Base-by-base conservation (phyloP, 2,888 invertebrate genomes). In the Drosophila basisetae region DNA sequence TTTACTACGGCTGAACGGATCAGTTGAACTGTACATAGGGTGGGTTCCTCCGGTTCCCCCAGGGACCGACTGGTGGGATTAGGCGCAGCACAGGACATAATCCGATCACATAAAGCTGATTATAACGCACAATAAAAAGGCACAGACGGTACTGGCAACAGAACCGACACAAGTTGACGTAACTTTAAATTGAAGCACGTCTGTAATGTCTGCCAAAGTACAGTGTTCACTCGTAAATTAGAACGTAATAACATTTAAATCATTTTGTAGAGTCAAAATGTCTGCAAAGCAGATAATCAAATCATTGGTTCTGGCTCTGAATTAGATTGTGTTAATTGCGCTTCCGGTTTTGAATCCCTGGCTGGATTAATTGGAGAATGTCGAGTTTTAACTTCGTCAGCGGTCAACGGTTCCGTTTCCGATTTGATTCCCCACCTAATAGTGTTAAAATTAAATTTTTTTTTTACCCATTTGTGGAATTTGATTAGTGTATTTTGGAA, bases 31-130 rank as follows among this genome's bases (percentile, higher is more conserved):
- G 59, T 54, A 22, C 66, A 47, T 63, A 64, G 68, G 66, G 54
- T 37, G 70, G 16, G 28, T 11, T 4, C 35, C 18, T 9, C 22
- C 0, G n/a, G 16, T 16, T 33, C 11, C 35, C 37, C 18, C 9
- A 16, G 47, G 47, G 18, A 55, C 33, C 35, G 18, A 9, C 28
- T 33, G 75, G 55, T n/a, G 78, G 73, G 80, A 87, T 90, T 86
- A 87, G 89, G 86, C 66, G 71, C 82, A 69, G 69, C 80, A 84
- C 82, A 80, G 88, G 90, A 82, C 81, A 90, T 90, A 90, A 88
- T 89, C 89, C 87, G 87, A 90, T 88, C 87, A 88, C 78, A 84
- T 84, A 88, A 90, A 86, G 84, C 82, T 86, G 91, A 88, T 89
- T 89, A 88, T 86, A 89, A 82, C 73, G 69, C 73, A 83, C 72